Evolutionary conservation across 2,888 invertebrate species (phyloP).

Genomic region (Zeuzera pyrina): DNA sequence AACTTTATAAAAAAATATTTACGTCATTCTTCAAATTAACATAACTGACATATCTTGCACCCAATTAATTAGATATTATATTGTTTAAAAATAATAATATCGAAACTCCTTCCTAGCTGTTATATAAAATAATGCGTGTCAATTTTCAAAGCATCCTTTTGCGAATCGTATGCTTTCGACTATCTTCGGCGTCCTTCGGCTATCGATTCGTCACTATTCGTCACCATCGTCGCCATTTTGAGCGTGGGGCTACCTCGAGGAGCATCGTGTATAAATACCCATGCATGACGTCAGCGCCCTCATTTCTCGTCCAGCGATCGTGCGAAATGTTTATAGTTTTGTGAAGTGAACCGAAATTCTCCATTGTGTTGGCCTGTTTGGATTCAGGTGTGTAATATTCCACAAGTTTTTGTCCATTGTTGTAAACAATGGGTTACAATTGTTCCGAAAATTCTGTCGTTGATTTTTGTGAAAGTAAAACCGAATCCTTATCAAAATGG

Average conservation of each 20-base stretch:
- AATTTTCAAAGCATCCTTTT: too few species aligned
- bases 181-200: constrained; percentile 11
- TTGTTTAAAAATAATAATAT: too few species aligned
- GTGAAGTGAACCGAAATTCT: constrained; percentile 48
- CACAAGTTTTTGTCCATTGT: constrained; percentile 43
- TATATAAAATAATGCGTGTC: too few species aligned
- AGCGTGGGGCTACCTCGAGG: constrained; percentile 24
- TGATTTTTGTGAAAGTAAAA: constrained; percentile 71
- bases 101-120: too few species aligned
- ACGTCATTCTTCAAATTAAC: too few species aligned
- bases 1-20: too few species aligned
- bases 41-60: too few species aligned
- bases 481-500: constrained; percentile 74
- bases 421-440: constrained; percentile 56
- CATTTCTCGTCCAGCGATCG: constrained; percentile 32
- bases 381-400: constrained; percentile 69
- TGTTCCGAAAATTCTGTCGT: constrained; percentile 57
- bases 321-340: constrained; percentile 39
- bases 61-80: too few species aligned
- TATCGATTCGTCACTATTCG: too few species aligned
- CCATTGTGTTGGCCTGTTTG: constrained; percentile 49
- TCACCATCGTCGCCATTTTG: constrained; percentile 48
- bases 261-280: constrained; percentile 39
- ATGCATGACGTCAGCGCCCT: constrained; percentile 48
- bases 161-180: constrained; percentile 25